These are phyloP conservation scores for Diaphora mendica DNA, from an alignment of 2,888 invertebrate genomes.

Conservation along the genomic window DNA sequence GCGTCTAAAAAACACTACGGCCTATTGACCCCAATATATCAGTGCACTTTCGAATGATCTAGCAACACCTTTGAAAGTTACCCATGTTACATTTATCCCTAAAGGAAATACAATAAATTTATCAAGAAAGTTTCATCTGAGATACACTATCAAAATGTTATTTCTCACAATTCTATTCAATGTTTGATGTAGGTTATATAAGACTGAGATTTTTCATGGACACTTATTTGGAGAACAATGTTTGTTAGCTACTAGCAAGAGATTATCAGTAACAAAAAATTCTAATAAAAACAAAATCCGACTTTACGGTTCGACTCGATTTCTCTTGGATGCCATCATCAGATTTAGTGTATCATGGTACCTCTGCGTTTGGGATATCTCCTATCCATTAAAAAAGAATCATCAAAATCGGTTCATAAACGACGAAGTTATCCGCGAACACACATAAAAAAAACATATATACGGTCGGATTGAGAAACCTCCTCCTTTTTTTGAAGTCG, in stretches of 20 bases:
- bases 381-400: too few relatives aligned
- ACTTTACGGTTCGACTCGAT: too few relatives aligned
- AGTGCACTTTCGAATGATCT: conserved; percentile 51
- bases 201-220: not conserved
- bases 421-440: too few relatives aligned
- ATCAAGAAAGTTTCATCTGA: conserved; percentile 40
- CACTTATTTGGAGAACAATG: not conserved
- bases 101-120: conserved; percentile 43
- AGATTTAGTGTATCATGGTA: too few relatives aligned
- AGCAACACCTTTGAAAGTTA: conserved; percentile 25
- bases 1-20: conserved; percentile 31
- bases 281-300: too few relatives aligned
- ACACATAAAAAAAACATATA: too few relatives aligned
- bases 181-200: not conserved
- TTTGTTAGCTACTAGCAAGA: too few relatives aligned
- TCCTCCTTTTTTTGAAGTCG: too few relatives aligned
- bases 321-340: too few relatives aligned
- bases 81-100: conserved; percentile 49
- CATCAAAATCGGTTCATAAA: too few relatives aligned
- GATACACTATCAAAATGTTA: not conserved
- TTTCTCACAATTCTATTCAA: not conserved
- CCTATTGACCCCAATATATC: conserved; percentile 54
- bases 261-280: not conserved
- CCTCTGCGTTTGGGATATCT: too few relatives aligned
- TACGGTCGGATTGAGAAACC: too few relatives aligned